These are phyloP conservation scores for Buphagus erythrorhynchus DNA, from an alignment of 2,797 vertebrate species.

Conservation along the genomic window DNA sequence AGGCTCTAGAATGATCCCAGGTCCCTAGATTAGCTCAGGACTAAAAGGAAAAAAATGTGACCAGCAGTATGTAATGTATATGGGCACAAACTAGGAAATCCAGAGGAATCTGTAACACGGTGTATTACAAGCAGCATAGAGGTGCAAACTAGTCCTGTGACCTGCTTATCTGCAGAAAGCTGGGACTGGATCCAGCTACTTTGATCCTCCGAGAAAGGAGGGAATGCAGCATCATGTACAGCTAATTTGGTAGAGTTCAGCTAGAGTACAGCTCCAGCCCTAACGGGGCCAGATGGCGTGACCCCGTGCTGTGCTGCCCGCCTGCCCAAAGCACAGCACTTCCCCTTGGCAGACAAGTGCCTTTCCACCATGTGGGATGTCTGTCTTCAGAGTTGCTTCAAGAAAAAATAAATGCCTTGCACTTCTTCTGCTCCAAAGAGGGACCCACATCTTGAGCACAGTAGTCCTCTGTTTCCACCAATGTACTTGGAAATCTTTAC, in stretches of 20 bases:
- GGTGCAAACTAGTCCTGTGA: constrained; percentile 77
- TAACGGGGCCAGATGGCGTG: not conserved
- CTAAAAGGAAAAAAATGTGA: constrained; percentile 47
- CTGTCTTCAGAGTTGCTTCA: not conserved
- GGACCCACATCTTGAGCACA: not conserved
- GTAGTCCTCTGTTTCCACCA: constrained; percentile 32
- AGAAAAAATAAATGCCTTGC: not conserved
- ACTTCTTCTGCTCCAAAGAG: not conserved
- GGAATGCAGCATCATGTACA: constrained; percentile 65
- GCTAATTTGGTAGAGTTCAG: constrained; percentile 80
- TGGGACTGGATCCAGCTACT: constrained; percentile 72
- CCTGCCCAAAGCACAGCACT: not conserved
- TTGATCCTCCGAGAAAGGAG: constrained; percentile 74
- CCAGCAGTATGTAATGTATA: not conserved
- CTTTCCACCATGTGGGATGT: not conserved
- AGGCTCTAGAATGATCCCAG: constrained; percentile 6
- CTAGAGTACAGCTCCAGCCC: constrained; percentile 64
- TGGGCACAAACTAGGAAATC: constrained; percentile 52
- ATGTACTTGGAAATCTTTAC: constrained; percentile 60
- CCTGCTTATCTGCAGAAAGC: constrained; percentile 76
- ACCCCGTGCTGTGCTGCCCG: not conserved
- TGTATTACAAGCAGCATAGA: constrained; percentile 66
- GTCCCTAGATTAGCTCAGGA: constrained; percentile 42
- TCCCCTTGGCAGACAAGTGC: not conserved
- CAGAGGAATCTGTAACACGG: constrained; percentile 64